These are phyloP conservation scores for Candidula unifasciata DNA, from an alignment of 2,888 invertebrate genomes.

Conservation along the genomic window DNA sequence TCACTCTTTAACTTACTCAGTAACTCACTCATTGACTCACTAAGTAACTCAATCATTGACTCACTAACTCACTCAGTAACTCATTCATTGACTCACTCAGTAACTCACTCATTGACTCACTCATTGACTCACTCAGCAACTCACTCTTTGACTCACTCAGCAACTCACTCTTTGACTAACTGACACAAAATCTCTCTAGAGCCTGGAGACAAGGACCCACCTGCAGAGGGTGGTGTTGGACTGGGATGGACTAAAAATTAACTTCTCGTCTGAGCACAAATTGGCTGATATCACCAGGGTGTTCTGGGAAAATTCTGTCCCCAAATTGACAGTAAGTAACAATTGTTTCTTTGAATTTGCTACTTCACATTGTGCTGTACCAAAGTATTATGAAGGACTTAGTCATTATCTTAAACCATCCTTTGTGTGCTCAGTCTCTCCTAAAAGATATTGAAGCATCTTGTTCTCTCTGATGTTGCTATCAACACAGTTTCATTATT, in stretches of 20 bases:
- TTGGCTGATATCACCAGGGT: constrained; percentile 85
- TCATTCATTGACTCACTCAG: background rate
- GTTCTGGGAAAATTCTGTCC: constrained; percentile 85
- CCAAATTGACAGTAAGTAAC: constrained; percentile 79
- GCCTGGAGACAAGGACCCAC: constrained; percentile 61
- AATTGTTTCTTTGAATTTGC: no score
- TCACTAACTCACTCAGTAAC: background rate
- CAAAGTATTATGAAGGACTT: no score
- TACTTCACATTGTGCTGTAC: no score
- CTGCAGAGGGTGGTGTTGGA: constrained; percentile 65
- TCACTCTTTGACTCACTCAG: background rate
- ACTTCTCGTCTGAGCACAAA: constrained; percentile 77
- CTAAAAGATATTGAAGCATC: no score
- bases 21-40: no score
- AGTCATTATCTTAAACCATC: no score
- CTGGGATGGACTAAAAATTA: constrained; percentile 69
- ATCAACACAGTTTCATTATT: no score
- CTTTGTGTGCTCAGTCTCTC: no score
- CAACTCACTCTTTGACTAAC: background rate
- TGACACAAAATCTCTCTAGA: constrained; percentile 57
- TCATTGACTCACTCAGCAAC: background rate
- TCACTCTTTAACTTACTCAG: no score
- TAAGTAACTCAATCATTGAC: background rate
- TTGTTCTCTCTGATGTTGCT: no score
- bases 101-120: background rate